Evolutionary conservation across 1,140 invertebrate species (phyloP).

Genomic region (Philopotamus ludificatus): DNA sequence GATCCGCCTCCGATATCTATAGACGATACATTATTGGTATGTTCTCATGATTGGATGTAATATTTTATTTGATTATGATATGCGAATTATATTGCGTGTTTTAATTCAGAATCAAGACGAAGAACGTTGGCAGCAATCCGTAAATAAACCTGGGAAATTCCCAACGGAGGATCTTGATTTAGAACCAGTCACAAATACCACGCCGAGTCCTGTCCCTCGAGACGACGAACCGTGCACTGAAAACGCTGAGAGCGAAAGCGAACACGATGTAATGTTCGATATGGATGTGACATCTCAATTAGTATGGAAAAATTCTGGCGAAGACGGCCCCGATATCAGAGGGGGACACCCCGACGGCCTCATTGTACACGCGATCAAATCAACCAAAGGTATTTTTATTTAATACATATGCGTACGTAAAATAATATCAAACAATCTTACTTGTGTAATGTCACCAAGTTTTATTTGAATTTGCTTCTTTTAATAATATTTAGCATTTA

Average conservation of each 20-base stretch:
- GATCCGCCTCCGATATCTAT: slow-evolving; percentile 26
- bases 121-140: slow-evolving; percentile 20
- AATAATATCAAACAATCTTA: too few relatives aligned
- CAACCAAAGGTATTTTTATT: slow-evolving; percentile 76
- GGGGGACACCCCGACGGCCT: slow-evolving; percentile 90
- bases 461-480: too few relatives aligned
- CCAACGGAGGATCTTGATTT: slow-evolving; percentile 53
- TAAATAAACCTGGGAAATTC: slow-evolving; percentile 51
- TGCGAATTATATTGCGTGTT: neutral
- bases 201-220: slow-evolving; percentile 48
- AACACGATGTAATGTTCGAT: slow-evolving; percentile 59
- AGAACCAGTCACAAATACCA: slow-evolving; percentile 45
- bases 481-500: too few relatives aligned
- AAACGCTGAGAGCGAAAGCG: slow-evolving; percentile 44
- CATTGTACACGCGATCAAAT: slow-evolving; percentile 90
- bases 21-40: slow-evolving; percentile 29
- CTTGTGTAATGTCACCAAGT: too few relatives aligned
- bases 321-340: slow-evolving; percentile 84
- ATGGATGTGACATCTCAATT: slow-evolving; percentile 78
- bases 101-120: slow-evolving; percentile 31
- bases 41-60: too few relatives aligned
- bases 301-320: slow-evolving; percentile 73
- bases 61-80: slow-evolving; percentile 3
- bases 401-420: too few relatives aligned
- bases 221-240: slow-evolving; percentile 28